A percentile compares a stretch with the other conserved stretches of the same genome.
Evolutionary conservation across 2,888 invertebrate species (phyloP).

Genomic region (Thalpophila matura): DNA sequence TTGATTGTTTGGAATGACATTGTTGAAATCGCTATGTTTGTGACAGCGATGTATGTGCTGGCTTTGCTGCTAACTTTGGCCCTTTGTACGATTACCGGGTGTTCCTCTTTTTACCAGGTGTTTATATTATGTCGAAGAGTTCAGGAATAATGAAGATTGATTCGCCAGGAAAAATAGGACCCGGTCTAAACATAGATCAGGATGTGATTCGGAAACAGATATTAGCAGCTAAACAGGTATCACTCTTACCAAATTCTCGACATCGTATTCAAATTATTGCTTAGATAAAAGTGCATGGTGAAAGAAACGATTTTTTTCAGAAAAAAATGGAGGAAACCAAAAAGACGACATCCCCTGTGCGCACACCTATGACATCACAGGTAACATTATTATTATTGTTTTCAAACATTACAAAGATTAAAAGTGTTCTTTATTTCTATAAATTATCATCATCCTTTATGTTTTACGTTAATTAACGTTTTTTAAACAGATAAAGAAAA

Average conservation of each 20-base stretch:
- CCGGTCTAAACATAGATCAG: constrained; percentile 87
- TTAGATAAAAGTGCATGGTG: background rate
- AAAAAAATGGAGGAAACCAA: constrained; percentile 85
- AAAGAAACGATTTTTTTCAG: constrained; percentile 64
- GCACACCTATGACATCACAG: constrained; percentile 73
- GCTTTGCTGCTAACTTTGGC: constrained; percentile 50
- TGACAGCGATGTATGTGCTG: constrained; percentile 55
- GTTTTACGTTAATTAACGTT: no score
- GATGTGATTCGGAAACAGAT: constrained; percentile 89
- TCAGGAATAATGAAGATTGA: constrained; percentile 94
- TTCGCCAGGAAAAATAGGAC: constrained; percentile 90
- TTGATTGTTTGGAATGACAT: constrained; percentile 54
- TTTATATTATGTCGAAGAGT: constrained; percentile 95
- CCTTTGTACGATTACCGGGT: constrained; percentile 26
- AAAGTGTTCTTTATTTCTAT: background rate
- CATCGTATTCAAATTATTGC: background rate
- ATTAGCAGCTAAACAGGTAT: constrained; percentile 88
- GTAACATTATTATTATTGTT: constrained; percentile 59
- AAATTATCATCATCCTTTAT: no score
- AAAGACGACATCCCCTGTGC: constrained; percentile 72
- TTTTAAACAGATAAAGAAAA: constrained; percentile 76
- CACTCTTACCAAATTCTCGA: background rate
- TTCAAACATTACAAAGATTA: background rate
- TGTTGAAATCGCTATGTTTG: constrained; percentile 38
- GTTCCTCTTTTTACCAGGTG: constrained; percentile 86